Base-by-base conservation (phyloP, 2,888 invertebrate species). In the Drosophila paranaensis region DNA sequence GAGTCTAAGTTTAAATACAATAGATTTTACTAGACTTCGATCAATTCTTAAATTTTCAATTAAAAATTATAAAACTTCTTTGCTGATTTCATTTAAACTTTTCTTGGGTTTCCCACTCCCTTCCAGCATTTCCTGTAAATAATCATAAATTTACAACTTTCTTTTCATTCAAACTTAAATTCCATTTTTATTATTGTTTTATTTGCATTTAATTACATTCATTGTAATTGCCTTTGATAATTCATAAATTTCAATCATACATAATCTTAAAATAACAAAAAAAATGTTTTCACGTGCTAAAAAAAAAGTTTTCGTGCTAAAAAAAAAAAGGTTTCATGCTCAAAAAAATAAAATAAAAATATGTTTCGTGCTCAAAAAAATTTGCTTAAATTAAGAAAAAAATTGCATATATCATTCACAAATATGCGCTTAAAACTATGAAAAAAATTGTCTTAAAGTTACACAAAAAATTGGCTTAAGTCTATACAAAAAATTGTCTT, bases 291-390 rank as follows among this genome's bases (percentile, higher is more conserved):
- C 74, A 74, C 74, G 74, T 74, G 74, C 74, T 71, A 71, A 75
- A 75, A 74, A 75, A 81, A 76, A 37, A 43, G 27, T 5, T 45
- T 62, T 53, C 77, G 77, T 74, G 74, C 74, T 40, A 42, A 46
- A 58, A 42, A n/a, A 67, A 69, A 63, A 69, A 54, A n/a, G 8
- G 14, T 33, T 77, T 46, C 75, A 78, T 45, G 45, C 45, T 45
- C 6, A 45, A 45, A 45, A 45, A 40, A 72, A 69, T 56, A 48
- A 20, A 42, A 42, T 67, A 56, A 48, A 43, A 42, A 42, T 10
- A 48, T 60, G 68, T 50, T 75, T 71, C 85, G 71, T 85, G 85
- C 64, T 64, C 85, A 80, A 80, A 81, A 81, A 76, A 58, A 35
- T 42, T 20, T 9, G 74, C 78, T 81, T 70, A 37, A 13, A 2